Evolutionary conservation across 2,113 vertebrate genomes (phyloP), one percentile per base, ranked within the genome.

Genomic region (Calidris pugnax): DNA sequence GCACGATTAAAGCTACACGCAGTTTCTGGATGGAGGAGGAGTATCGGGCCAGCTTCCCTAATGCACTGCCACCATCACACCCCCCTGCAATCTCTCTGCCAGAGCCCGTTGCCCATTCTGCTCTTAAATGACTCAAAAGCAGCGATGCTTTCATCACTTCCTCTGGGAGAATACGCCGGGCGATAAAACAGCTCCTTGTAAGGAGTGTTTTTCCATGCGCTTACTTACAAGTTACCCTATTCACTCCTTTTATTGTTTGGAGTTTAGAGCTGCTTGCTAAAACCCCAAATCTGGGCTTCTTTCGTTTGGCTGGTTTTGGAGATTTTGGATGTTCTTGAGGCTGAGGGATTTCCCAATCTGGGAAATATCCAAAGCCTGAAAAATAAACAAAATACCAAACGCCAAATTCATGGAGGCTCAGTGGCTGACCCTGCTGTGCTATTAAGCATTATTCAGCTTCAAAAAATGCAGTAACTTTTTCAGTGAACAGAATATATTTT

Each of bases 1-100:
- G 53, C n/a, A 30, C 33, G 37, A 95, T 95, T 89, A 90, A 90
- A 97, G 91, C 51, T 55, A 90, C 59, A 35, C 47, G 72, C 39
- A 93, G 66, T 19, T 91, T 85, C 86, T 76, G 87, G 71, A 94
- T 14, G 64, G 28, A 56, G 71, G 47, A 75, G 71, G 60, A 66
- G 48, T 24, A 82, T 23, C 57, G 60, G 59, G 19, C 77, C 64
- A 86, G 83, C 55, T 24, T 28, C 60, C 33, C 78, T 22, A 78
- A 73, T 15, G 63, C 72, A 85, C 28, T 67, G 60, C 37, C 23
- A 74, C 51, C 30, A 24, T 37, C 51, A 78, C 3, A 2, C 60
- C 16, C 30, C 28, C 33, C 39, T 33, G 32, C 1, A 47, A n/a
- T 7, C 45, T 33, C 32, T 28, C 13, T 77, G 75, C 67, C 83